Evolutionary conservation across 2,113 vertebrate species (phyloP).

Genomic region (Pseudopipra pipra): DNA sequence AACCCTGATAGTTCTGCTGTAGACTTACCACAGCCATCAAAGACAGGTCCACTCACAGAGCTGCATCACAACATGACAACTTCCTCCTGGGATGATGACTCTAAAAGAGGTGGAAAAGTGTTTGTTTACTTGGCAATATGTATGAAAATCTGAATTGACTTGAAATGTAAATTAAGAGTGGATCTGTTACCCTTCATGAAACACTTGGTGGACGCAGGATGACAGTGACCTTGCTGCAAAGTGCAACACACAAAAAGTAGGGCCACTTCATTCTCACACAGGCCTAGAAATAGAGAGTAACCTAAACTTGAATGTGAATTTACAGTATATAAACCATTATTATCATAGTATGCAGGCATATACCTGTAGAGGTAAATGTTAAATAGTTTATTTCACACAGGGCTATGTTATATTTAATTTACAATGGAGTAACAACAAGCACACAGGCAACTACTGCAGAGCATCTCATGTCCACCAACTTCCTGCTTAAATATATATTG

Average conservation of each 20-base stretch:
- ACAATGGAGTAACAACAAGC: not conserved
- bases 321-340: not conserved
- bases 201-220: not conserved
- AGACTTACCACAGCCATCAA: conserved; percentile 26
- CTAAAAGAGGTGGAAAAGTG: conserved; percentile 28
- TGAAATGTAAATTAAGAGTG: not conserved
- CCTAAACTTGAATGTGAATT: not conserved
- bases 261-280: not conserved
- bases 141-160: conserved; percentile 5
- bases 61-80: not conserved
- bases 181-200: conserved; percentile 15
- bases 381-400: not conserved
- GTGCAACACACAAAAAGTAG: not conserved
- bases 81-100: not conserved
- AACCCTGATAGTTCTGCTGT: not conserved
- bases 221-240: not conserved
- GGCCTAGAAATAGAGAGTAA: not conserved
- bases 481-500: not conserved
- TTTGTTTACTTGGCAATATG: conserved; percentile 37
- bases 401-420: not conserved
- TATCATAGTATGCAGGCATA: not conserved
- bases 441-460: not conserved
- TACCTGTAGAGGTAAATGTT: not conserved
- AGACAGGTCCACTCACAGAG: not conserved
- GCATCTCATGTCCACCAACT: not conserved